These are phyloP conservation scores for Sphaeramia orbicularis DNA, from an alignment of 2,797 vertebrate genomes.

Conservation along the genomic window DNA sequence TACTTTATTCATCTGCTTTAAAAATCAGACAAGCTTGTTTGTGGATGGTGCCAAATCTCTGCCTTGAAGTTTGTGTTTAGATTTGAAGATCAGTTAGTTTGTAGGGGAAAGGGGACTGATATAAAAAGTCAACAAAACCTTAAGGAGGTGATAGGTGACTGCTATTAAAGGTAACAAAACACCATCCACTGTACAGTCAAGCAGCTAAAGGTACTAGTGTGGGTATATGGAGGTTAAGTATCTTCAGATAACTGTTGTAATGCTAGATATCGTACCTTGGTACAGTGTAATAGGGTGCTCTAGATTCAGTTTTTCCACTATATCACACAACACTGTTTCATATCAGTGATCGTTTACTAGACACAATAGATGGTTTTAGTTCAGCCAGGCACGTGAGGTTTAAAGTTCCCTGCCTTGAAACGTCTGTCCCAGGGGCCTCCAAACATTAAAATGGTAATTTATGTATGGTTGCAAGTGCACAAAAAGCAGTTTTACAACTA, in stretches of 20 bases:
- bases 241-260: too few relatives aligned
- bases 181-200: background rate
- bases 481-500: background rate
- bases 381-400: background rate
- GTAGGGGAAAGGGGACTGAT: slow-evolving; percentile 46
- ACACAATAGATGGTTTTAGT: slow-evolving; percentile 3
- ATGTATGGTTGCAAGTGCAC: background rate
- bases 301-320: background rate
- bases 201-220: too few relatives aligned
- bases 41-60: background rate
- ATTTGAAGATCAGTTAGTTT: slow-evolving; percentile 22
- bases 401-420: background rate
- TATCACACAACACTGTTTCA: background rate
- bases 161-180: slow-evolving; percentile 6
- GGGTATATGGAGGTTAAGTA: too few relatives aligned
- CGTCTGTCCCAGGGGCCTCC: background rate
- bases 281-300: too few relatives aligned
- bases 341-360: background rate
- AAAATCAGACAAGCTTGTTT: background rate
- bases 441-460: background rate
- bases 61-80: slow-evolving; percentile 29
- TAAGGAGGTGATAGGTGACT: slow-evolving; percentile 41
- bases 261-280: too few relatives aligned
- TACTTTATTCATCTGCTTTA: background rate
- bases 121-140: slow-evolving; percentile 24